These are phyloP conservation scores for Helicoverpa assulta DNA, from an alignment of 2,888 invertebrate genomes.

Conservation along the genomic window DNA sequence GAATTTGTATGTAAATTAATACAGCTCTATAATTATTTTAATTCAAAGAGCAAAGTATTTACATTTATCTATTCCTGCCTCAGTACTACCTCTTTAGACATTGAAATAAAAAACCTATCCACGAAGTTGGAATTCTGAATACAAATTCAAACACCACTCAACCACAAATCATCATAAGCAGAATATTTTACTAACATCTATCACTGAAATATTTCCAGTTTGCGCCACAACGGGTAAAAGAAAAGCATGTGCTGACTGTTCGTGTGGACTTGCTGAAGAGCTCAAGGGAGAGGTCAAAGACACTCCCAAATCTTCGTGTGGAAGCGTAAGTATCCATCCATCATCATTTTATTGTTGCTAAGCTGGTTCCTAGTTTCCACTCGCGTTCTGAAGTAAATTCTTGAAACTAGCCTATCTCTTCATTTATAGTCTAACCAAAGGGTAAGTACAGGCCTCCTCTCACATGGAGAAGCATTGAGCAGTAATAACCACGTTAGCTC, in stretches of 20 bases:
- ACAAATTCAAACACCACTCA: background rate
- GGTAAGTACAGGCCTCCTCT: too few species aligned
- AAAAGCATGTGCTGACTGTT: slow-evolving; percentile 99
- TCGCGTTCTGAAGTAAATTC: too few species aligned
- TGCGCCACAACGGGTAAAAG: slow-evolving; percentile 97
- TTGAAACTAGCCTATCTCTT: too few species aligned
- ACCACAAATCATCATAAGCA: background rate
- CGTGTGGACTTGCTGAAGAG: slow-evolving; percentile 99
- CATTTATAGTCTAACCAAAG: too few species aligned
- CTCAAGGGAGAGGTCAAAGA: slow-evolving; percentile 92
- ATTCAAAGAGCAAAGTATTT: background rate
- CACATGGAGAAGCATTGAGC: too few species aligned
- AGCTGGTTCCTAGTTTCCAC: too few species aligned
- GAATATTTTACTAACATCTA: background rate
- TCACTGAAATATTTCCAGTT: slow-evolving; percentile 84
- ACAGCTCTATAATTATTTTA: background rate
- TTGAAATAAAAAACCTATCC: too few species aligned
- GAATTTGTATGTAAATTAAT: slow-evolving; percentile 7
- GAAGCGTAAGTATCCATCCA: slow-evolving; percentile 93
- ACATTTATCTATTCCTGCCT: too few species aligned
- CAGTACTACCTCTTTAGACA: too few species aligned
- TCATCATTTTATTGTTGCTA: too few species aligned
- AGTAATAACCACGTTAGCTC: too few species aligned
- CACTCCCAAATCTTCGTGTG: slow-evolving; percentile 97
- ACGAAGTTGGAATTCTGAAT: too few species aligned